phyloP scores from a whole-genome alignment of 2,797 vertebrate genomes.

The Artibeus lituratus region DNA sequence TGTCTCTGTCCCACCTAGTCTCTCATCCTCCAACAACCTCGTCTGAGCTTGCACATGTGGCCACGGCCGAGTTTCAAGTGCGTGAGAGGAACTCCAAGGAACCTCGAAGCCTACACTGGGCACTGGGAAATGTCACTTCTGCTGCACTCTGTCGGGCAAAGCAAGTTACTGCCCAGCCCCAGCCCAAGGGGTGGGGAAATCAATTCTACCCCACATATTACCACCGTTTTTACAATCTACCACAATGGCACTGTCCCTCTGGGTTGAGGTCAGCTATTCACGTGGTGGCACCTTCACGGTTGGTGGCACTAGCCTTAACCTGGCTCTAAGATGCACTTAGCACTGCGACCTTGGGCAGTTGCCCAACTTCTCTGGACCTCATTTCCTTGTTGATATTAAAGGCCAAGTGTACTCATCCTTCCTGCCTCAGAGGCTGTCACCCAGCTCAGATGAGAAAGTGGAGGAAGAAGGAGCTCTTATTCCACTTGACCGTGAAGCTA shows the following conservation, averaged over 20 bases:
- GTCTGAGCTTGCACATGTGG: not conserved
- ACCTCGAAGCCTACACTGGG: not conserved
- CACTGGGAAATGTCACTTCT: not conserved
- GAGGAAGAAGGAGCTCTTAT: not conserved
- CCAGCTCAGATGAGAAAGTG: not conserved
- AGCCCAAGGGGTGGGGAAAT: not conserved
- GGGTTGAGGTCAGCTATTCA: not conserved
- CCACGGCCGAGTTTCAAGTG: not conserved
- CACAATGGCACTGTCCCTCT: not conserved
- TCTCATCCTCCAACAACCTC: not conserved
- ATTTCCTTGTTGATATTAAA: not conserved
- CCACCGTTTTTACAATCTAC: not conserved
- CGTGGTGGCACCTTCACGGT: not conserved
- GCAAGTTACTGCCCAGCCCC: not conserved
- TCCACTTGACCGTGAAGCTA: slow-evolving; percentile 8
- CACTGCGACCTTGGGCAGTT: not conserved
- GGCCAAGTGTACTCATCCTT: not conserved
- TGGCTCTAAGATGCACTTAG: not conserved
- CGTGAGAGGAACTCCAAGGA: not conserved
- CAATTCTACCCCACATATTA: no score
- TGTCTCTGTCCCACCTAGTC: no score
- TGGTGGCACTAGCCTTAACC: not conserved
- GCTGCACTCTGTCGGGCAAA: not conserved
- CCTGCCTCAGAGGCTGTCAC: not conserved
- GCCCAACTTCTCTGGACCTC: not conserved